Base-by-base conservation (phyloP, 2,113 vertebrate genomes). In the Cheirogaleus medius region DNA sequence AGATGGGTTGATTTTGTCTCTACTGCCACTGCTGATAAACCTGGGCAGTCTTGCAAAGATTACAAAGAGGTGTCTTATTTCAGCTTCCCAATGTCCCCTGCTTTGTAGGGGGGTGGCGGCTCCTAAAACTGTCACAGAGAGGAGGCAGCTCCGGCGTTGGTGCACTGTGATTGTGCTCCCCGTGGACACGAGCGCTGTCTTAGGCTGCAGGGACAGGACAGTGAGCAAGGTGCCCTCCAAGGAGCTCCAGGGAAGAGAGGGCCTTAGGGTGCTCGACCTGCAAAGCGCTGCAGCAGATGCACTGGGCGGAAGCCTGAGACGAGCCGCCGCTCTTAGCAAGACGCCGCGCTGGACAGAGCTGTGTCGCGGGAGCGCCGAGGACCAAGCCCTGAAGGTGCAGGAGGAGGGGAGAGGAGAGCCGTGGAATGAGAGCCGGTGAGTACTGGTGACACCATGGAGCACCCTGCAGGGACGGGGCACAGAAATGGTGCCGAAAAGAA, bases 111-210 rank as follows among this genome's bases (percentile, higher is more conserved):
- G 14, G 14, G 44, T 54, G 27, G 6, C 25, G 3, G 4, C 25
- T 69, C 42, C 25, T 12, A 52, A 42, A 4, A 71, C n/a, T 42
- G 21, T 49, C 64, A 39, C 52, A 34, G 52, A 32, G 1, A 37
- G 4, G n/a, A 82, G 49, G 21, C 17, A 9, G 11, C 32, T 27
- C 12, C 1, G 5, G 8, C 47, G 37, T 34, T 25, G 32, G 4
- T 4, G 6, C 23, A 42, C 34, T 3, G 8, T 1, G 3, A 27
- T 1, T 13, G n/a, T 10, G 21, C 42, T 34, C 68, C 25, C 37
- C 14, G 37, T 3, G 34, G 39, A 7, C 39, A 2, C 6, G 13
- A 42, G 39, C 6, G 6, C 76, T 76, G 20, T 27, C 5, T 17
- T 63, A 10, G 6, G 21, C 37, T 47, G 29, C 21, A 63, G 39